A percentile compares a stretch with the other conserved stretches of the same genome.
Evolutionary conservation across 1,140 invertebrate genomes (phyloP).

Genomic region (Prorops nasuta): DNA sequence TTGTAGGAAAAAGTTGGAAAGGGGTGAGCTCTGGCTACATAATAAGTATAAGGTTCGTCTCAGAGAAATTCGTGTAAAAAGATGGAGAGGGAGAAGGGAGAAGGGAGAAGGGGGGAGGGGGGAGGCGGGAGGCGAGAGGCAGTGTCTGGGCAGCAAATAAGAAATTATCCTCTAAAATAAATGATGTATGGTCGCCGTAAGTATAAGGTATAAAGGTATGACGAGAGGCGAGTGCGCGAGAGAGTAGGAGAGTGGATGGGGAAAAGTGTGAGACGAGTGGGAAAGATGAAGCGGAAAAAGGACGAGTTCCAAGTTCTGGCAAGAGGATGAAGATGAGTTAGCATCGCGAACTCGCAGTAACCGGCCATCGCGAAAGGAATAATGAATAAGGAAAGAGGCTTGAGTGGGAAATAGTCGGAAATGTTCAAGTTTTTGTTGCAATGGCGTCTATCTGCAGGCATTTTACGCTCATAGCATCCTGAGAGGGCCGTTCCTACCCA

Average conservation of each 20-base stretch:
- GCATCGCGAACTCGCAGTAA: not conserved
- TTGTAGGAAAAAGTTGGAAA: too few species aligned
- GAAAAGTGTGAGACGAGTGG: not conserved
- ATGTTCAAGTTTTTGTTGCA: conserved; percentile 1
- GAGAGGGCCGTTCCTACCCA: not conserved
- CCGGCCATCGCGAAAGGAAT: conserved; percentile 12
- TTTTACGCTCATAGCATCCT: conserved; percentile 6
- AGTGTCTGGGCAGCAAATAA: too few species aligned
- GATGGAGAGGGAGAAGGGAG: conserved; percentile 1
- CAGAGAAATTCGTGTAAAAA: conserved; percentile 11
- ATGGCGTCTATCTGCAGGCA: conserved; percentile 6
- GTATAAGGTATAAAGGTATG: too few species aligned
- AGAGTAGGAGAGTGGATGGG: too few species aligned
- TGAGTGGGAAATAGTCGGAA: conserved; percentile 3
- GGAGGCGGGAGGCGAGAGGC: conserved; percentile 15
- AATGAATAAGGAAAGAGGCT: conserved; percentile 17
- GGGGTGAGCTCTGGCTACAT: too few species aligned
- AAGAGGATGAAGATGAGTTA: conserved; percentile 7
- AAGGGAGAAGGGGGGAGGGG: not conserved
- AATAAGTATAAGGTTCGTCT: too few species aligned
- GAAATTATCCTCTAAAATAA: too few species aligned
- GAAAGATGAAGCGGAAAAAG: not conserved
- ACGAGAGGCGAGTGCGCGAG: too few species aligned
- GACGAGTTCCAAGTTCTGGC: too few species aligned
- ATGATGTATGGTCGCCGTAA: too few species aligned